A percentile compares a stretch with the other conserved stretches of the same genome.
phyloP scores from a whole-genome alignment of 2,888 invertebrate genomes.

The Eurytoma adleriae region DNA sequence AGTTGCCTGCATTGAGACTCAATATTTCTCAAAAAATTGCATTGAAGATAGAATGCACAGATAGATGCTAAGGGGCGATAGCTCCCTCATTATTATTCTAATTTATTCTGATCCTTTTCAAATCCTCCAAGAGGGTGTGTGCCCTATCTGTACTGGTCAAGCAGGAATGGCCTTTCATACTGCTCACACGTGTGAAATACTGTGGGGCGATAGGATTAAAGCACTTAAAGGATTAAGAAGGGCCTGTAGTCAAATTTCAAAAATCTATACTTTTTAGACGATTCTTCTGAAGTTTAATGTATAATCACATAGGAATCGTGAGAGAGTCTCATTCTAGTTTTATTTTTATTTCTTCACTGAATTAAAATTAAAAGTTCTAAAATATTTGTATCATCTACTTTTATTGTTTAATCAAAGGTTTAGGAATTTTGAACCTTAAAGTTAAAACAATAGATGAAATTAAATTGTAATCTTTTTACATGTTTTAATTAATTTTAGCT shows the following conservation, averaged over 20 bases:
- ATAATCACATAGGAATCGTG: constrained; percentile 3
- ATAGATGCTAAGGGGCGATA: constrained; percentile 59
- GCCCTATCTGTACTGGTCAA: constrained; percentile 63
- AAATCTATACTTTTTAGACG: constrained; percentile 53
- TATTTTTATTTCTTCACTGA: background rate
- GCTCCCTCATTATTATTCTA: constrained; percentile 62
- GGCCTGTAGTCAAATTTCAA: constrained; percentile 57
- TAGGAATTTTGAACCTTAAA: background rate
- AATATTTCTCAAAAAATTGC: constrained; percentile 61
- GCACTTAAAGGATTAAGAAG: constrained; percentile 59
- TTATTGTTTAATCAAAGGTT: background rate
- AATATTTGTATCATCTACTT: background rate
- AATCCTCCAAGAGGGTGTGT: constrained; percentile 59
- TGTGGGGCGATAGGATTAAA: constrained; percentile 57
- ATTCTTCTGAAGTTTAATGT: constrained; percentile 28
- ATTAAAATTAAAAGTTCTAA: background rate
- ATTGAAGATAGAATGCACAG: constrained; percentile 58
- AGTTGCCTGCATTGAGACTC: constrained; percentile 45
- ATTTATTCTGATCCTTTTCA: constrained; percentile 61
- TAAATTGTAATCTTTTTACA: constrained; percentile 26
- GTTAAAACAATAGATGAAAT: background rate
- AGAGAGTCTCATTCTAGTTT: constrained; percentile 15
- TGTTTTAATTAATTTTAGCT: constrained; percentile 28
- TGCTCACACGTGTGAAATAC: constrained; percentile 58
- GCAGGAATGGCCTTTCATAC: constrained; percentile 58